These are phyloP conservation scores for Brachymystax lenok DNA, from an alignment of 2,797 vertebrate species.

Conservation along the genomic window DNA sequence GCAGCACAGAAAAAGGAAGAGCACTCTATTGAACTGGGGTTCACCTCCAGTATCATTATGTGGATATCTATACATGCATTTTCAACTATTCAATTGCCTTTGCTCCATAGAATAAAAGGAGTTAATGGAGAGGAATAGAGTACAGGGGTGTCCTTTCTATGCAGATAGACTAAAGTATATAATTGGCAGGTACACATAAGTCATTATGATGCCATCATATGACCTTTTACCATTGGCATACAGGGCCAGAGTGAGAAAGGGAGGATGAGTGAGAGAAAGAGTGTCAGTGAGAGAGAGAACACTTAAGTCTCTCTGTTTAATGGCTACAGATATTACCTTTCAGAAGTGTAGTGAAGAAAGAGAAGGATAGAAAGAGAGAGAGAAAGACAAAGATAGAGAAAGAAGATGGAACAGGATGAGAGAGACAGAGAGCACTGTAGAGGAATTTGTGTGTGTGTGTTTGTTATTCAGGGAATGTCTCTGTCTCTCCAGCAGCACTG, in stretches of 20 bases:
- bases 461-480: not conserved
- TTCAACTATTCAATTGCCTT: too few species aligned
- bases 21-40: too few species aligned
- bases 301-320: not conserved
- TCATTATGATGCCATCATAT: not conserved
- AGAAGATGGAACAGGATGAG: conserved; percentile 23
- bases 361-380: conserved; percentile 8
- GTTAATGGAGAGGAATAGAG: too few species aligned
- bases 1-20: too few species aligned
- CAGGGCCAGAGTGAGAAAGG: not conserved
- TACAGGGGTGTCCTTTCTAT: too few species aligned
- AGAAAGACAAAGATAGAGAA: conserved; percentile 16
- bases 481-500: not conserved
- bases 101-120: too few species aligned
- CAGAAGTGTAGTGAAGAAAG: not conserved
- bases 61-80: too few species aligned
- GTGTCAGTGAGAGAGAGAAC: not conserved
- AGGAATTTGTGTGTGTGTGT: not conserved
- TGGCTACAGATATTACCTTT: not conserved
- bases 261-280: not conserved
- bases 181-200: not conserved
- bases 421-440: not conserved
- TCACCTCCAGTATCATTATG: too few species aligned
- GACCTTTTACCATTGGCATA: not conserved
- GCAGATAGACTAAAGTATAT: not conserved